These are phyloP conservation scores for Hylia prasina DNA, from an alignment of 2,113 vertebrate genomes.

Conservation along the genomic window DNA sequence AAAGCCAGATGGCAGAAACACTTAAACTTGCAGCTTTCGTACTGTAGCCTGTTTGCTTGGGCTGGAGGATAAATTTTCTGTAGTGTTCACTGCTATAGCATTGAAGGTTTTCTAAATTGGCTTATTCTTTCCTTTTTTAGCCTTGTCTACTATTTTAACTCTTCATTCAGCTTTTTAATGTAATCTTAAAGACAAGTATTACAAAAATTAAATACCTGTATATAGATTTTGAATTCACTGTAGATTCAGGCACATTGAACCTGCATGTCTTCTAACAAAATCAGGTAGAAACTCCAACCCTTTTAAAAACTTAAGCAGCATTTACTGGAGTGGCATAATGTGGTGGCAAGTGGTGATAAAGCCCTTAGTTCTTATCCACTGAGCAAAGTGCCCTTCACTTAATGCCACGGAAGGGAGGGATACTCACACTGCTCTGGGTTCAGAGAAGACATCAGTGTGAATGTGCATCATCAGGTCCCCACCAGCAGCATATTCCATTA, in stretches of 20 bases:
- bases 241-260: neutral
- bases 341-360: neutral
- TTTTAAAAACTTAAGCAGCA: neutral
- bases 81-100: neutral
- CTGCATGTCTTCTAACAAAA: neutral
- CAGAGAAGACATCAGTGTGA: constrained; percentile 96
- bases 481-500: constrained; percentile 99
- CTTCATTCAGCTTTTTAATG: neutral
- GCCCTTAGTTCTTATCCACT: neutral
- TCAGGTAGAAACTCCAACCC: neutral
- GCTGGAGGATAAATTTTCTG: neutral
- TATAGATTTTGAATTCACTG: neutral
- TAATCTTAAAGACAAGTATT: neutral
- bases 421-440: constrained; percentile 96
- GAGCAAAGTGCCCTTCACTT: neutral
- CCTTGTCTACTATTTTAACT: neutral
- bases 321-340: neutral
- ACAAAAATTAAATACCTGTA: neutral
- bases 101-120: neutral
- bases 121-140: neutral
- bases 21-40: neutral
- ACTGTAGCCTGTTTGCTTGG: neutral
- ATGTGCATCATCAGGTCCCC: constrained; percentile 99
- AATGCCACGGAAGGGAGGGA: neutral
- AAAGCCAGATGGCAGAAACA: neutral